phyloP scores from a whole-genome alignment of 2,797 vertebrate genomes.

The Anniella stebbinsi region DNA sequence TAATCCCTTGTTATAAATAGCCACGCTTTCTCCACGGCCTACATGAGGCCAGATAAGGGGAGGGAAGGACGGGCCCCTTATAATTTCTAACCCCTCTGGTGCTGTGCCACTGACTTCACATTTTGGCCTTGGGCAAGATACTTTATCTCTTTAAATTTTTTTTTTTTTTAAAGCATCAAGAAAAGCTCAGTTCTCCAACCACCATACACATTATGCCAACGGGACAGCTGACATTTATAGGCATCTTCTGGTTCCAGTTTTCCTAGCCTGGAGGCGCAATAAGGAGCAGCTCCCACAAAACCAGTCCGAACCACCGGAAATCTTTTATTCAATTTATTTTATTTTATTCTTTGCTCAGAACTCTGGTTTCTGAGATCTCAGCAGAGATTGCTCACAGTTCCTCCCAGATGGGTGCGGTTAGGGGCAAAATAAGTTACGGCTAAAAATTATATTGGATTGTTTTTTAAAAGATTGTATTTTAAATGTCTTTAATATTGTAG shows the following conservation, averaged over 20 bases:
- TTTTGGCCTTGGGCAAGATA: not conserved
- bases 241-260: too few species aligned
- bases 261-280: too few species aligned
- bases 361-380: not conserved
- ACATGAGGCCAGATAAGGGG: not conserved
- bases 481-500: too few species aligned
- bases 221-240: too few species aligned
- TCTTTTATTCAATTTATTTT: not conserved
- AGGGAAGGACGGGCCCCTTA: too few species aligned
- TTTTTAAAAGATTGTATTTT: too few species aligned
- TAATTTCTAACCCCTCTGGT: not conserved
- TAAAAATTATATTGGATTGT: too few species aligned
- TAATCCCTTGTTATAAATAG: slow-evolving; percentile 25
- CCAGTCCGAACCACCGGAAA: not conserved
- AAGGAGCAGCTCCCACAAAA: not conserved
- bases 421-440: not conserved
- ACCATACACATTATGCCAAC: not conserved
- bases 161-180: not conserved
- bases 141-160: not conserved
- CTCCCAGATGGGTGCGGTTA: not conserved
- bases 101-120: not conserved
- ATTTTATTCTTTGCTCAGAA: too few species aligned
- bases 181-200: not conserved
- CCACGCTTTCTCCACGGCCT: not conserved
- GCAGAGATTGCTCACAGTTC: too few species aligned